Evolutionary conservation across 1,140 invertebrate species (phyloP).

Genomic region (Aphelenchoides fujianensis): DNA sequence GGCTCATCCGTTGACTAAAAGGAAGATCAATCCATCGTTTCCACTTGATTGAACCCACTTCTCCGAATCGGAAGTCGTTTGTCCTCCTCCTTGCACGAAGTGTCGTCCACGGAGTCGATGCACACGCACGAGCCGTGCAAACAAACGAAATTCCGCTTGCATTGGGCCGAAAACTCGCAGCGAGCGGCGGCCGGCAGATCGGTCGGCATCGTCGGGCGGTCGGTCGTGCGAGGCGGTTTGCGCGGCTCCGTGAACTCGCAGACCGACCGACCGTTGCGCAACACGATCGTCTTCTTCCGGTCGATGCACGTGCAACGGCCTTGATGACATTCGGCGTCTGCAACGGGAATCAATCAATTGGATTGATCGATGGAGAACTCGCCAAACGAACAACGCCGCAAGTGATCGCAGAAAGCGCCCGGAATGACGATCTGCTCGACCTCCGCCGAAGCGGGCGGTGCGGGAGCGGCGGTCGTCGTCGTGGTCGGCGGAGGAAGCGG

Average conservation of each 20-base stretch:
- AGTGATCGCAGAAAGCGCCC: conserved; percentile 32
- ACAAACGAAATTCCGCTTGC: conserved; percentile 34
- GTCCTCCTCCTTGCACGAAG: conserved; percentile 6
- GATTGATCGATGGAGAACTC: too few species aligned
- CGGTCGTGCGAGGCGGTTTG: conserved; percentile 1
- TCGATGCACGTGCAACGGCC: conserved; percentile 34
- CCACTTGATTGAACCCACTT: too few species aligned
- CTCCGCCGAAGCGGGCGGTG: neutral
- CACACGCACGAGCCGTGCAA: conserved; percentile 37
- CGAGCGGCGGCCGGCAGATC: conserved; percentile 1
- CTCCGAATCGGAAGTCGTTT: conserved; percentile 8
- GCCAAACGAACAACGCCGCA: conserved; percentile 35
- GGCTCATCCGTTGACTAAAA: neutral
- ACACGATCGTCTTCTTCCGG: conserved; percentile 14
- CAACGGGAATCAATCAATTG: too few species aligned
- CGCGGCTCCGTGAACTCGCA: conserved; percentile 20
- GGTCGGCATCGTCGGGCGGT: conserved; percentile 12
- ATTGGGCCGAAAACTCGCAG: conserved; percentile 20
- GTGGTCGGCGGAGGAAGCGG: neutral
- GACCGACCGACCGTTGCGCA: neutral
- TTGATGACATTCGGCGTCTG: conserved; percentile 31
- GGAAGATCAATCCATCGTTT: too few species aligned
- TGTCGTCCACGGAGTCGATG: neutral
- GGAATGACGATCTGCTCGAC: conserved; percentile 3
- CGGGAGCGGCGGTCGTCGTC: neutral